phyloP scores from a whole-genome alignment of 2,888 invertebrate species.

The Melanostoma mellinum region DNA sequence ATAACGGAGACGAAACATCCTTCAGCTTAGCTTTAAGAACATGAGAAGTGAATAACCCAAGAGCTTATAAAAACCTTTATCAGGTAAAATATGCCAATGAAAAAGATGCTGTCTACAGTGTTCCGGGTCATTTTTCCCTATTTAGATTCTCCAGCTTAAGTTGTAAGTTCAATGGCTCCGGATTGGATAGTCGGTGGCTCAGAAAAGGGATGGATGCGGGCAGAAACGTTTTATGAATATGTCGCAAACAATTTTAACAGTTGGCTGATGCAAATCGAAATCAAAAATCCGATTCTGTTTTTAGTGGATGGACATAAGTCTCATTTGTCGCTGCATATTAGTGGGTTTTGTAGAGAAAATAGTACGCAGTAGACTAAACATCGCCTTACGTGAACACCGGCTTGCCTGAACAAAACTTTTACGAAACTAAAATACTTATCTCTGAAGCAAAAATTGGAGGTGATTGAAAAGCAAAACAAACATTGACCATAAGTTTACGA shows the following conservation, averaged over 20 bases:
- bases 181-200: no score
- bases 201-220: no score
- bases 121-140: not conserved
- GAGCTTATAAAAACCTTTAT: not conserved
- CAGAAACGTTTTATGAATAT: not conserved
- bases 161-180: no score
- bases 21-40: not conserved
- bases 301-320: conserved; percentile 74
- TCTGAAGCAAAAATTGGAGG: no score
- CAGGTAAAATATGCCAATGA: not conserved
- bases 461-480: no score
- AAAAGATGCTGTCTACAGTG: not conserved
- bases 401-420: no score
- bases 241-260: conserved; percentile 1
- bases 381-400: no score
- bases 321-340: conserved; percentile 76
- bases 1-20: not conserved
- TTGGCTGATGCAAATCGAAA: conserved; percentile 44
- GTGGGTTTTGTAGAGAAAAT: conserved; percentile 64
- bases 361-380: conserved; percentile 60
- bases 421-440: no score
- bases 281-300: conserved; percentile 74
- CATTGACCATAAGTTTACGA: no score
- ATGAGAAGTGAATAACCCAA: no score
- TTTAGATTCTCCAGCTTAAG: not conserved